Evolutionary conservation across 2,113 vertebrate genomes (phyloP), one percentile per base, ranked within the genome.

Genomic region (Dasyprocta punctata): DNA sequence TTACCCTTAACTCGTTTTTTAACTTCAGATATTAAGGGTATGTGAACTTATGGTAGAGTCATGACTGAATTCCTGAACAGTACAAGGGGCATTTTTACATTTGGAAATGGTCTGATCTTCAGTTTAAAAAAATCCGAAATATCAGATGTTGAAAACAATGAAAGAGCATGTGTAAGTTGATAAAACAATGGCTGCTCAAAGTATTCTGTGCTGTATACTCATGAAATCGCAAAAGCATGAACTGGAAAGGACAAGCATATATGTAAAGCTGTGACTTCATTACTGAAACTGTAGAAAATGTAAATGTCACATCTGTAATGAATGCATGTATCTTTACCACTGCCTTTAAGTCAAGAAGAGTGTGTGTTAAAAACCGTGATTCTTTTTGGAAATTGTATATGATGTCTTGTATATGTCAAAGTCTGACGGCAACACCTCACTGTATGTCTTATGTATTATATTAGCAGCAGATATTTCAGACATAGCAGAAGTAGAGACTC

Each of bases 401-500:
- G 75, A 69, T n/a, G 5, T 0, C 92, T 58, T 81, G 1, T 97
- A 28, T 97, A n/a, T 97, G 36, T 56, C 89, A 94, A 52, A 89
- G 83, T 49, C 86, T 87, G 83, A 56, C 78, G 90, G 82, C 92
- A 84, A 0, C 6, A 93, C 47, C 38, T 98, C 54, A 65, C 49
- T 82, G 0, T 44, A 26, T 24, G 36, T 88, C 69, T 96, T 98
- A 92, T 85, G 30, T 97, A 33, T 98, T 98, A 97, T 4, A 97
- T 84, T 69, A 97, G 94, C 78, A 94, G 69, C 28, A 95, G 96
- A 89, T 94, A 96, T 84, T 96, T 97, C 89, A 98, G 82, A 82
- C 93, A 94, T 52, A 97, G 94, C 69, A 97, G 88, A 97, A 96
- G 77, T 96, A 86, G 92, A 52, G 94, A 84, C 69, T 73, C 95